These are phyloP conservation scores for Tonatia bakeri DNA, from an alignment of 2,113 vertebrate genomes.

Conservation along the genomic window DNA sequence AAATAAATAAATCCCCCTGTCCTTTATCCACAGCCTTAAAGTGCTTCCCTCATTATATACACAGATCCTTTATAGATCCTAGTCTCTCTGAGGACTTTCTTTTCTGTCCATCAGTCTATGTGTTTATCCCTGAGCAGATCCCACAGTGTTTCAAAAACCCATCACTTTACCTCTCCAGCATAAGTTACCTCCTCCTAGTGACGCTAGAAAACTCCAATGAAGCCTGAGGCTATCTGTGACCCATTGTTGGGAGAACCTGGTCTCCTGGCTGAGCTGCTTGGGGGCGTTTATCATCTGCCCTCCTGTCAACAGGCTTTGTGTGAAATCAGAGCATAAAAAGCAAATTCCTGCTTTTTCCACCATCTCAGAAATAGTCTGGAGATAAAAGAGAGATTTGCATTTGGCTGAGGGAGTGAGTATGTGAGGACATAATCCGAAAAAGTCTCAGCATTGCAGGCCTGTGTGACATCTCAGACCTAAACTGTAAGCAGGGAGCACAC, in stretches of 20 bases:
- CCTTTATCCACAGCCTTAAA: background rate
- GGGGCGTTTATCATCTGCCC: background rate
- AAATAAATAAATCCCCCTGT: background rate
- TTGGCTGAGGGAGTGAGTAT: background rate
- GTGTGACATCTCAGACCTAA: background rate
- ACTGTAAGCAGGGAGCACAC: background rate
- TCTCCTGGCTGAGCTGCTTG: background rate
- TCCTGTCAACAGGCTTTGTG: background rate
- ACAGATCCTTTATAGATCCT: background rate
- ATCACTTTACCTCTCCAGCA: background rate
- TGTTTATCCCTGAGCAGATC: background rate
- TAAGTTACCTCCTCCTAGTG: background rate
- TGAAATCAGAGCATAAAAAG: background rate
- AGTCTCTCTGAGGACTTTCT: background rate
- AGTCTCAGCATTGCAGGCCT: background rate
- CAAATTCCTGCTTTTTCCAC: background rate
- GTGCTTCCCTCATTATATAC: background rate
- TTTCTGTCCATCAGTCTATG: background rate
- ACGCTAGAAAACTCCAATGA: background rate
- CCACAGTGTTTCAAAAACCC: background rate
- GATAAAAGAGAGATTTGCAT: background rate
- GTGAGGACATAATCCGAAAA: background rate
- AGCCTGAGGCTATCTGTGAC: background rate
- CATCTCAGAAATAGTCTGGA: background rate
- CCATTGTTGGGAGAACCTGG: background rate